A percentile compares a stretch with the other conserved stretches of the same genome.
Evolutionary conservation across 2,888 invertebrate genomes (phyloP).

Genomic region (Ceramica pisi): DNA sequence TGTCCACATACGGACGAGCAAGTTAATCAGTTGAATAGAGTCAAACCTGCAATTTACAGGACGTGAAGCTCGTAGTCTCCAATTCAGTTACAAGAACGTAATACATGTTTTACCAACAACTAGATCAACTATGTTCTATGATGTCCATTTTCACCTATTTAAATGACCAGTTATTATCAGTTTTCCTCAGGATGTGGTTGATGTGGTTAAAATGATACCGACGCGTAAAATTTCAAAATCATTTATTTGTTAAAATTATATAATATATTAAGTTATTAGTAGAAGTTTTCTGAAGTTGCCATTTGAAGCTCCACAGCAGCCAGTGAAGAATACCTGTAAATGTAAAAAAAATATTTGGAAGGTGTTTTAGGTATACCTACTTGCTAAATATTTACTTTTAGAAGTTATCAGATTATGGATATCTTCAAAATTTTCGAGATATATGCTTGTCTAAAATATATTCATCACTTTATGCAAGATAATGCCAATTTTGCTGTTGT

Average conservation of each 20-base stretch:
- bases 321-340: conserved; percentile 22
- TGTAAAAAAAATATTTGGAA: not conserved
- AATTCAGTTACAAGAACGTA: conserved; percentile 83
- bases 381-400: too few species aligned
- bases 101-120: conserved; percentile 73
- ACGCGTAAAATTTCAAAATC: too few species aligned
- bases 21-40: not conserved
- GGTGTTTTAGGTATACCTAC: not conserved
- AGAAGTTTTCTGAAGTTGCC: not conserved
- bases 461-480: conserved; percentile 67
- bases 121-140: conserved; percentile 6
- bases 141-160: conserved; percentile 15
- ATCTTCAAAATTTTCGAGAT: conserved; percentile 81
- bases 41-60: conserved; percentile 85
- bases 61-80: conserved; percentile 79
- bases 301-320: not conserved
- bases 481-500: not conserved
- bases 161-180: conserved; percentile 30
- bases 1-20: too few species aligned
- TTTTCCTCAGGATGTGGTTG: conserved; percentile 62
- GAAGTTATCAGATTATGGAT: conserved; percentile 67
- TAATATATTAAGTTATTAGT: too few species aligned
- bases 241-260: too few species aligned
- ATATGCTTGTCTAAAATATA: conserved; percentile 81
- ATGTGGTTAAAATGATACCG: conserved; percentile 51